phyloP scores from a whole-genome alignment of 2,113 vertebrate genomes.

The Vombatus ursinus region DNA sequence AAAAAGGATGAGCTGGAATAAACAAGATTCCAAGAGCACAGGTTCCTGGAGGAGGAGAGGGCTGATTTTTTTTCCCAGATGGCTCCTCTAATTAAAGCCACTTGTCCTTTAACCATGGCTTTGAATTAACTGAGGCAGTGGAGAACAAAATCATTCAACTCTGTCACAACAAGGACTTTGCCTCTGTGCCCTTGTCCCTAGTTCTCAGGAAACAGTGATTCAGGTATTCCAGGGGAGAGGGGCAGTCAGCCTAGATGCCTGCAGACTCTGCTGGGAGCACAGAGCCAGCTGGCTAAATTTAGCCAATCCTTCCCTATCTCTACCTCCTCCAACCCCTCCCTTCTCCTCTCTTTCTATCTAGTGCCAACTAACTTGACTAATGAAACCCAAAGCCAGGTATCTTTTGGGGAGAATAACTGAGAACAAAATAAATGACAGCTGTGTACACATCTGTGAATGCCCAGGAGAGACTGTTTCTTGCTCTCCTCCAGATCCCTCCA shows the following conservation, averaged over 20 bases:
- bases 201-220: slow-evolving; percentile 35
- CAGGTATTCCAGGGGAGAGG: neutral
- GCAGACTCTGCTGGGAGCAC: neutral
- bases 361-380: neutral
- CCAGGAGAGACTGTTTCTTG: neutral
- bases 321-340: neutral
- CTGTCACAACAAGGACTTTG: neutral
- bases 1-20: neutral
- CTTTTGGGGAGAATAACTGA: neutral
- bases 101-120: neutral
- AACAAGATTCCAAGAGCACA: neutral
- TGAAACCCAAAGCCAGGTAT: neutral
- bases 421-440: neutral
- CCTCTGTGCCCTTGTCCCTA: slow-evolving; percentile 9
- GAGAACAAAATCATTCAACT: neutral
- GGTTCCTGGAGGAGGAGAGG: neutral
- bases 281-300: slow-evolving; percentile 11
- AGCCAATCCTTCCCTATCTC: slow-evolving; percentile 4
- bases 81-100: neutral
- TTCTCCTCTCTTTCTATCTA: neutral
- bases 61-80: neutral
- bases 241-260: neutral
- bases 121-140: neutral
- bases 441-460: neutral
- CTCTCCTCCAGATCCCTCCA: neutral